Evolutionary conservation across 2,113 vertebrate species (phyloP), one percentile per base, ranked within the genome.

Genomic region (Onychorhynchus coronatus): DNA sequence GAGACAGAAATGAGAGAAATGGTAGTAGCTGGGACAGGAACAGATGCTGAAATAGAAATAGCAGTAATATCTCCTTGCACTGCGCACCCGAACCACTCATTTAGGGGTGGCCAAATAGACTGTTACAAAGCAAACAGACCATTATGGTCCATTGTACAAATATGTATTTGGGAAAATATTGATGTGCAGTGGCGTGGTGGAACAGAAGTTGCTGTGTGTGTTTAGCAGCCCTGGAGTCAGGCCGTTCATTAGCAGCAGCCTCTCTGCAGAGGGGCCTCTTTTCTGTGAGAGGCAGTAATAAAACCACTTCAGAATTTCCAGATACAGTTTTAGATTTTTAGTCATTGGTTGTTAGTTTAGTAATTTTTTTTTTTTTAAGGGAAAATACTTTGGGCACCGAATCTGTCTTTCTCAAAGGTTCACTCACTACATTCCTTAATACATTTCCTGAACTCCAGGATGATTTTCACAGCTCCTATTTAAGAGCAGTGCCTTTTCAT

Each of bases 61-160:
- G 63, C 85, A 81, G 91, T 67, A 44, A 72, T 44, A 11, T 66
- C 22, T 75, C 22, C 75, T 91, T 70, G 92, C 78, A 11, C 74
- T 72, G 76, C 4, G 3, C 83, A 79, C 79, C 75, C 52, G 1
- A 88, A 85, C 62, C 68, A 47, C 41, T 5, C 95, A 35, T 88
- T 93, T 27, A 44, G 67, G 82, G 91, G 52, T 50, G 85, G 80
- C 88, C 86, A 85, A 95, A 92, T 68, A 92, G 85, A 39, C 77
- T 75, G 33, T 72, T 76, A 62, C 63, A 66, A 73, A 91, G 74
- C 78, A 91, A 94, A 91, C 56, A 91, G 67, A 46, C 44, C 52
- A 47, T 92, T 75, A 53, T 59, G 67, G 92, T 21, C 91, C 82
- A 28, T 20, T 89, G 80, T 67, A 58, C 63, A 92, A 94, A 85